Evolutionary conservation across 2,113 vertebrate species (phyloP).

Genomic region (cat (Felis catus)): DNA sequence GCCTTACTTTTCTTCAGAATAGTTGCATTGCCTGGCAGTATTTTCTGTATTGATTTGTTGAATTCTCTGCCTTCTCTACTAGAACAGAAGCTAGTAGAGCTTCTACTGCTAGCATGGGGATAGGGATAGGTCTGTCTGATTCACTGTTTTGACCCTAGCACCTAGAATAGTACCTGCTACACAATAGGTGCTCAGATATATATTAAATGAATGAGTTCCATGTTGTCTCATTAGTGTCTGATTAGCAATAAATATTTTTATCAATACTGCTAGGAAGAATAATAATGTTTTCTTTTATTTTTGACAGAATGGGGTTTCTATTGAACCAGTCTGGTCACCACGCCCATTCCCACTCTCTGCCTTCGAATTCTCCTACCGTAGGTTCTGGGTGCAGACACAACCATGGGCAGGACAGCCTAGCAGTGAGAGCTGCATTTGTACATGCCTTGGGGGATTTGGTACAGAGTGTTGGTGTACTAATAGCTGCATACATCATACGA

Average conservation of each 20-base stretch:
- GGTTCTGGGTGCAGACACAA: conserved; percentile 71
- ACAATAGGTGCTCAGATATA: neutral
- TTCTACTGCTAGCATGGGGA: neutral
- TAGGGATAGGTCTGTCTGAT: neutral
- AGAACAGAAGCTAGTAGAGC: neutral
- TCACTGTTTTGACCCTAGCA: neutral
- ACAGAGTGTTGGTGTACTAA: conserved; percentile 95
- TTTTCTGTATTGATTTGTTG: neutral
- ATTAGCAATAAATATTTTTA: conserved; percentile 40
- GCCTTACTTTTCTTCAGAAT: conserved; percentile 10
- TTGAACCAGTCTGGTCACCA: conserved; percentile 96
- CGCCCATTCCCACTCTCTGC: conserved; percentile 85
- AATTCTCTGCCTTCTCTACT: neutral
- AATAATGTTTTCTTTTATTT: conserved; percentile 63
- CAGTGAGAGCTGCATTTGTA: conserved; percentile 95
- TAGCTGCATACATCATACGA: conserved; percentile 96
- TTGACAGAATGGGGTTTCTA: conserved; percentile 96
- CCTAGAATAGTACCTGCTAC: neutral
- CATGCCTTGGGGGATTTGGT: conserved; percentile 96
- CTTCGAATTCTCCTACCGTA: conserved; percentile 58
- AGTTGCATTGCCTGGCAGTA: neutral
- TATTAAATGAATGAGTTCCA: neutral
- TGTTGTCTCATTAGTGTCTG: conserved; percentile 27
- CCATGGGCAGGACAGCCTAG: conserved; percentile 89
- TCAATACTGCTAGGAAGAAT: conserved; percentile 7